Conservation (phyloP, 2,797 vertebrate species). For the Chiloscyllium punctatum region DNA sequence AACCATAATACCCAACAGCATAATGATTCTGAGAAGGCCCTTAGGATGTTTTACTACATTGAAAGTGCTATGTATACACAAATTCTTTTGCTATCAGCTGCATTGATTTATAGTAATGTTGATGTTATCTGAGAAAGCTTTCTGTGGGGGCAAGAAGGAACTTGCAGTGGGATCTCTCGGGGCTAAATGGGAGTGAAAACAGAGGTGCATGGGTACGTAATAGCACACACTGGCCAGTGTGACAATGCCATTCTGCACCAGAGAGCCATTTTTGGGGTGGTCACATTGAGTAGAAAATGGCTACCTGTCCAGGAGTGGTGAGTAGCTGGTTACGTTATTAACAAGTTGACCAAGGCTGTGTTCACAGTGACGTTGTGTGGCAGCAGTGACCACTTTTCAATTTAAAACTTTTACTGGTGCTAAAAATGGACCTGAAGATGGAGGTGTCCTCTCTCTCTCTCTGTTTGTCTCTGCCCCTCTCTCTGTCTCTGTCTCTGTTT, state of each 20-base stretch:
- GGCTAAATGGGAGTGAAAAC: not conserved
- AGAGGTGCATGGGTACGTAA: not conserved
- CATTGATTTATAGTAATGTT: not conserved
- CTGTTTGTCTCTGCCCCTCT: too few species aligned
- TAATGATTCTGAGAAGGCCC: not conserved
- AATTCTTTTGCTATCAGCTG: not conserved
- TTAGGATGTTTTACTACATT: not conserved
- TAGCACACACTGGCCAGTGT: too few species aligned
- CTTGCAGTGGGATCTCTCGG: not conserved
- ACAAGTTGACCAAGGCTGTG: not conserved
- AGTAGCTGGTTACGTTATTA: not conserved
- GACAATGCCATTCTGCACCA: not conserved
- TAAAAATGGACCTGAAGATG: too few species aligned
- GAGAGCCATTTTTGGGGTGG: not conserved
- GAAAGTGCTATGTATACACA: not conserved
- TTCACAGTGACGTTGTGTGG: not conserved
- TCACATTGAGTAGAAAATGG: not conserved
- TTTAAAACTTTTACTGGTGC: not conserved
- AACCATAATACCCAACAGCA: too few species aligned
- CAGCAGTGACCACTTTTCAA: not conserved
- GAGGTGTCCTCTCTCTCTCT: not conserved
- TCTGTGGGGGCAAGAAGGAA: not conserved
- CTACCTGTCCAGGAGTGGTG: too few species aligned
- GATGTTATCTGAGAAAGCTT: not conserved
- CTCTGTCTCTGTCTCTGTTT: too few species aligned